A percentile compares a stretch with the other conserved stretches of the same genome.
phyloP scores from a whole-genome alignment of 2,888 invertebrate genomes.

The Phortica okadai region DNA sequence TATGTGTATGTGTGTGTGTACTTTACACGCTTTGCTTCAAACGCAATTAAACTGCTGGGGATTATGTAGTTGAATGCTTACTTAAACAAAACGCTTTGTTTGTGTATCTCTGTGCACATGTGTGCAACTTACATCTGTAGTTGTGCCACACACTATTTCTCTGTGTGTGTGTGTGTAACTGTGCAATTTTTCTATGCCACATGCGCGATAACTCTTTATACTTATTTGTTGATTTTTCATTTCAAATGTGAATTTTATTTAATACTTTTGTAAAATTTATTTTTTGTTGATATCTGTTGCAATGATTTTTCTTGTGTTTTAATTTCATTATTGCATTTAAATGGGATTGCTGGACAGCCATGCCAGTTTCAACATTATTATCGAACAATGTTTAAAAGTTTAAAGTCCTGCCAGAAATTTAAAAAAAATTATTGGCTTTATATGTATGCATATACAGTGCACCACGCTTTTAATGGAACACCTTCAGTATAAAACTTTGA shows the following conservation, averaged over 20 bases:
- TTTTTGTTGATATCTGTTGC: background rate
- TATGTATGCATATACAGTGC: too few species aligned
- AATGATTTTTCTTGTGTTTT: background rate
- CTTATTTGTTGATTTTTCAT: conserved; percentile 24
- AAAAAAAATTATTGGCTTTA: too few species aligned
- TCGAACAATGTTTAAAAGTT: too few species aligned
- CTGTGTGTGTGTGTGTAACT: background rate
- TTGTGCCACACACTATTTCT: too few species aligned
- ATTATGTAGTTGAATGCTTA: conserved; percentile 50
- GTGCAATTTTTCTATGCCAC: background rate
- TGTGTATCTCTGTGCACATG: background rate
- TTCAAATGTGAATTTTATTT: conserved; percentile 12
- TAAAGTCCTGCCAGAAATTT: too few species aligned
- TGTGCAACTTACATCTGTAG: background rate
- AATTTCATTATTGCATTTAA: conserved; percentile 3
- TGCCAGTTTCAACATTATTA: too few species aligned
- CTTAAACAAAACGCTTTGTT: conserved; percentile 41
- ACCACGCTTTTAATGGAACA: too few species aligned
- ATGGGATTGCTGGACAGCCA: background rate
- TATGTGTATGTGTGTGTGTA: background rate
- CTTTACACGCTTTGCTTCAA: conserved; percentile 33
- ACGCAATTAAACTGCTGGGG: conserved; percentile 61
- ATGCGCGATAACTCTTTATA: background rate
- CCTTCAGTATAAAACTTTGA: too few species aligned
- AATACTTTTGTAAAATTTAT: background rate